phyloP scores from a whole-genome alignment of 1,140 invertebrate species.

The Macrotrachela quadricornifera region DNA sequence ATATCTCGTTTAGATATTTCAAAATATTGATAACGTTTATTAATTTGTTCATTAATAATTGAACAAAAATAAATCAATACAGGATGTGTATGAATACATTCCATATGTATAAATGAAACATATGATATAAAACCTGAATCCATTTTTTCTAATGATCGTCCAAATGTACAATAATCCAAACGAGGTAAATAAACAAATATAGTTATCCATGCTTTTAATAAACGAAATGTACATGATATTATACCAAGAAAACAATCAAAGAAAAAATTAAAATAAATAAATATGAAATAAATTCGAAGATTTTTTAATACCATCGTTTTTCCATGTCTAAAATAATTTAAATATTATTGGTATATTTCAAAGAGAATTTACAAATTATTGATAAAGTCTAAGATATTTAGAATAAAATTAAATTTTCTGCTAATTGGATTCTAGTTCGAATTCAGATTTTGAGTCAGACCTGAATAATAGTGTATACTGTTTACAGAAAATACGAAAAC shows the following conservation, averaged over 20 bases:
- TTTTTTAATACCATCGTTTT: conserved; percentile 3
- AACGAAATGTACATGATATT: conserved; percentile 4
- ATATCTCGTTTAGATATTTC: no score
- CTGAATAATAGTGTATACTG: no score
- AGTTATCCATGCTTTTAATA: not conserved
- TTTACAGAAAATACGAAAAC: no score
- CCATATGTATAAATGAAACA: conserved; percentile 6
- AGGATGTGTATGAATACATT: conserved; percentile 8
- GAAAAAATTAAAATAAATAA: conserved; percentile 9
- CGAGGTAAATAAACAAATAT: conserved; percentile 2
- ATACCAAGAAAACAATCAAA: conserved; percentile 9
- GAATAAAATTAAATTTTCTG: no score
- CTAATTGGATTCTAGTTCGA: no score
- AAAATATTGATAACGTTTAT: no score
- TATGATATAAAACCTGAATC: conserved; percentile 6
- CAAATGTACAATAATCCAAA: conserved; percentile 7
- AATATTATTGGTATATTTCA: no score
- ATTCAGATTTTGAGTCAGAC: no score
- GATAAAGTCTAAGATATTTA: no score
- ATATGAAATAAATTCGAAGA: not conserved
- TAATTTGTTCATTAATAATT: no score
- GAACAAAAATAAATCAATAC: conserved; percentile 2
- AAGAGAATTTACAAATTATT: no score
- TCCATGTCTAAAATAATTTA: not conserved
- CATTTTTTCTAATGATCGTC: conserved; percentile 3